Base-by-base conservation (phyloP, 2,797 vertebrate genomes). In the Dendrocincla tyrannina region DNA sequence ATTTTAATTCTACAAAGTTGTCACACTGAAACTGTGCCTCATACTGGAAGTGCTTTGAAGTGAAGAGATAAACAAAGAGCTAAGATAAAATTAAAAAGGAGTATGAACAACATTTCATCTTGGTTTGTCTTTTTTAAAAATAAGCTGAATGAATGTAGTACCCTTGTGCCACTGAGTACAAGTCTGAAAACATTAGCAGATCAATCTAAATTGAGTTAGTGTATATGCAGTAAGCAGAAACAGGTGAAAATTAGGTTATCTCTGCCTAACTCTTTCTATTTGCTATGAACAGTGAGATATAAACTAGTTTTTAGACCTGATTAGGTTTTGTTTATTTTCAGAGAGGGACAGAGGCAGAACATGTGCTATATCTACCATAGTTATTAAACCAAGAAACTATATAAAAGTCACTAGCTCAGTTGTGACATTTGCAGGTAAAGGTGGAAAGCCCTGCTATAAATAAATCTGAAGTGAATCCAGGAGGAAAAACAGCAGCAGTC, bases 191-290 rank as follows among this genome's bases (percentile, higher is more conserved):
- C 95, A 80, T 97, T 97, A 97, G 96, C 93, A 17, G 86, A 98
- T 98, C 98, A 96, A 98, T 98, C 97, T 96, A 97, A 98, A 98
- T 98, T 97, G 96, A 97, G 94, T 98, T 98, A 97, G 94, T 80
- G 85, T 97, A 88, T 97, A 97, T 97, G 94, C 96, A 97, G 97
- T 97, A 97, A 97, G 96, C 97, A 98, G 97, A 98, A 98, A 97
- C 97, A 98, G 97, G 98, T 98, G 96, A 97, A 98, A 98, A 98
- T 98, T 97, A 95, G 97, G 98, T 98, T 98, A 98, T 98, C 97
- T 97, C 91, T 91, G 69, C 94, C 82, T 96, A 97, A 83, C 95
- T 98, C 89, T 96, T 98, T 98, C 96, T 98, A 55, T 97, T 98
- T 97, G 92, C 95, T 97, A 88, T 95, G 95, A 98, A 94, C 94